Evolutionary conservation across 2,888 invertebrate genomes (phyloP), one percentile per base, ranked within the genome.

Genomic region (Polyommatus icarus): DNA sequence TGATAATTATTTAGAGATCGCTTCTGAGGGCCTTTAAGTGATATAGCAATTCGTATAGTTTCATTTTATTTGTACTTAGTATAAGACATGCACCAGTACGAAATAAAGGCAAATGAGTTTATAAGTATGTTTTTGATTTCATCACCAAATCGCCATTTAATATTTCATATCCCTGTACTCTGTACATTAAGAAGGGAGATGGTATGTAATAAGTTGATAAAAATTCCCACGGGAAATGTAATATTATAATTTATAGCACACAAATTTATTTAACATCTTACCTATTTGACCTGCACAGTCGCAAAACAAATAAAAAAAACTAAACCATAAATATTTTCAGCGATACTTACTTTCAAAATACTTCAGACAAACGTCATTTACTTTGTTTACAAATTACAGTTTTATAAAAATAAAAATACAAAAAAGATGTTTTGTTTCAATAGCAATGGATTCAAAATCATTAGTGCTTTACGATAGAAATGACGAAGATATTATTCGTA

Each of bases 21-120:
- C 77, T 77, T 59, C 77, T 46, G 32, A 57, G 24, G 77, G 73
- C 89, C 92, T 90, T 89, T 85, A 88, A 91, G 91, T 89, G 90
- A 91, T 89, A 88, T 84, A 84, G 85, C 75, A 54, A 29, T 73
- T 72, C n/a, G 46, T 24, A 83, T 82, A 81, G 81, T 82, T 89
- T 90, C 89, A 89, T 88, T 89, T 88, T 86, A 87, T 89, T 91
- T 90, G 87, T 89, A 88, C 85, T 92, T 90, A 91, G 89, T 91
- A 90, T 88, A 93, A 93, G 93, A 88, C 88, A 90, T 90, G 93
- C 93, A 94, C 93, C 93, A 93, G 92, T 93, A 93, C 90, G 93
- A 92, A 93, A 94, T 94, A 93, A 94, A 94, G 88, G 93, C 92
- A 94, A 91, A 93, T 91, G 92, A 94, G 88, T 93, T 93, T 93